A percentile compares a stretch with the other conserved stretches of the same genome.
These are phyloP conservation scores for Cheilosia soror DNA, from an alignment of 2,888 invertebrate species.

Conservation along the genomic window DNA sequence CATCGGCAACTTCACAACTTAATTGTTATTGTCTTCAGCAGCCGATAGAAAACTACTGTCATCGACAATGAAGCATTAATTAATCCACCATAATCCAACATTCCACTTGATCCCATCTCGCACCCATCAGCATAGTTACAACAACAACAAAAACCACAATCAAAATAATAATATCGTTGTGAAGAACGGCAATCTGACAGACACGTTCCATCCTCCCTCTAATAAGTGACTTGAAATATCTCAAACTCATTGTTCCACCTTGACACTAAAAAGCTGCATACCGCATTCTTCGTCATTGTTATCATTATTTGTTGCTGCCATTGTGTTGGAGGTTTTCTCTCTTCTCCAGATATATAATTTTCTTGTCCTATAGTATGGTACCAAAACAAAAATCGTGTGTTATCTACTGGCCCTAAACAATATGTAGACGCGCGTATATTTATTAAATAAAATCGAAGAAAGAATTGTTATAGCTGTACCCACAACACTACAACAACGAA, in stretches of 20 bases:
- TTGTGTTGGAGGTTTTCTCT: constrained; percentile 40
- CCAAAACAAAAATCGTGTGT: constrained; percentile 24
- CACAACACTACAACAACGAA: constrained; percentile 24
- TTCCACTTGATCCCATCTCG: constrained; percentile 37
- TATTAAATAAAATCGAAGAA: constrained; percentile 55
- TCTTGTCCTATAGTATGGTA: neutral
- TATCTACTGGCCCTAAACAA: constrained; percentile 48
- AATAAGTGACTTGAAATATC: constrained; percentile 61
- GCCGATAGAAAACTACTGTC: constrained; percentile 59
- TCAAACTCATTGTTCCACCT: constrained; percentile 66
- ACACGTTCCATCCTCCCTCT: constrained; percentile 65
- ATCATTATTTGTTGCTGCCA: constrained; percentile 59
- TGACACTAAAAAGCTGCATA: constrained; percentile 75
- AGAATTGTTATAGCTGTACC: constrained; percentile 21
- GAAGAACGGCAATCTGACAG: constrained; percentile 68
- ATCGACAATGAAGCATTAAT: constrained; percentile 70
- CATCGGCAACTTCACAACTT: constrained; percentile 29
- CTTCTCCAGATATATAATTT: neutral
- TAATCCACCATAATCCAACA: constrained; percentile 68
- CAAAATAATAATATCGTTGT: constrained; percentile 51
- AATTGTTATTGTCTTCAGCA: constrained; percentile 48
- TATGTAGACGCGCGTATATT: constrained; percentile 36
- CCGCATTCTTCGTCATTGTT: constrained; percentile 70
- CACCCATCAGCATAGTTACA: constrained; percentile 17
- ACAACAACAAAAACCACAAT: constrained; percentile 34